phyloP scores from a whole-genome alignment of 2,797 vertebrate species.

The Balearica regulorum region DNA sequence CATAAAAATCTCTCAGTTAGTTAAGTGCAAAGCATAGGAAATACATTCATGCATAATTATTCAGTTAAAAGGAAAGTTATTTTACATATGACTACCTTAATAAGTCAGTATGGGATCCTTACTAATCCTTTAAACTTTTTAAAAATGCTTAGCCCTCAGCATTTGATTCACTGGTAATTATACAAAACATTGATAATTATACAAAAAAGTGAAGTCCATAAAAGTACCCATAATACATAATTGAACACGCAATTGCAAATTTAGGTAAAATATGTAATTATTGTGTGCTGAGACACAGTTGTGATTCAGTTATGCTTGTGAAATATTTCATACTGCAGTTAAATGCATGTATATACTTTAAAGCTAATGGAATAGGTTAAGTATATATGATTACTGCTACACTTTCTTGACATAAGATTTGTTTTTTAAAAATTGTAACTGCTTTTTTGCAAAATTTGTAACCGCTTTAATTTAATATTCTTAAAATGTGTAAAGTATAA shows the following conservation, averaged over 20 bases:
- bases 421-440: background rate
- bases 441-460: background rate
- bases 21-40: background rate
- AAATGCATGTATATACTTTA: background rate
- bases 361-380: background rate
- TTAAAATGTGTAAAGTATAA: background rate
- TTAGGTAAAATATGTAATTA: background rate
- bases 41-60: background rate
- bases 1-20: background rate
- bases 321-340: background rate
- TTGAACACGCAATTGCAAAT: background rate
- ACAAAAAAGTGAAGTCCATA: background rate
- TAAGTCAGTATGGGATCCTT: background rate
- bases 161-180: background rate
- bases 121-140: background rate
- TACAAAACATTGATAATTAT: background rate
- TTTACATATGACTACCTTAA: background rate
- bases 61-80: background rate
- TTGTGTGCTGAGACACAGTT: background rate
- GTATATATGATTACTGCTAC: background rate
- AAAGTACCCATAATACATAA: background rate
- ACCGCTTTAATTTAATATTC: background rate
- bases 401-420: background rate
- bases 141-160: background rate
- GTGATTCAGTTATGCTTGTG: background rate